Conservation (phyloP, 1,140 invertebrate genomes). For the Andrena cerasifolii region DNA sequence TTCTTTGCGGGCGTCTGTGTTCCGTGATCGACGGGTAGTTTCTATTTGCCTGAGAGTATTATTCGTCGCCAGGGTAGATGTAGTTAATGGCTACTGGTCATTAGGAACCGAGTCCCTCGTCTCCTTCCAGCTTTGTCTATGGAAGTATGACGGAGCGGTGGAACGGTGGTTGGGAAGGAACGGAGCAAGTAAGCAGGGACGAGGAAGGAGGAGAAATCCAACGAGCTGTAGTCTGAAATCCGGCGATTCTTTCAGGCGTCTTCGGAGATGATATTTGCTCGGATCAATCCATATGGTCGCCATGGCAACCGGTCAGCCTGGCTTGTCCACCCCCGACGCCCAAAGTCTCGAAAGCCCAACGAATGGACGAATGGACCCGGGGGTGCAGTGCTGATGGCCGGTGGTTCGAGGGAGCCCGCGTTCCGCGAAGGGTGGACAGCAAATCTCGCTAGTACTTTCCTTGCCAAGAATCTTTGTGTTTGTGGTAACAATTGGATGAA, state of each 20-base stretch:
- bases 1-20: background rate
- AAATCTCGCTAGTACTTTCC: constrained; percentile 30
- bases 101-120: constrained; percentile 19
- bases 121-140: constrained; percentile 4
- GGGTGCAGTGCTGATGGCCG: constrained; percentile 59
- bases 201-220: constrained; percentile 54
- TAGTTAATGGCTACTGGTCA: constrained; percentile 19
- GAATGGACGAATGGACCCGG: constrained; percentile 68
- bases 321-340: constrained; percentile 74
- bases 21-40: too few species aligned
- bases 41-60: constrained; percentile 3
- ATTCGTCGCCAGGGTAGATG: background rate
- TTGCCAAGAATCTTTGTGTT: constrained; percentile 29
- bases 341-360: constrained; percentile 70
- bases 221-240: constrained; percentile 74
- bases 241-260: constrained; percentile 80
- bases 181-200: constrained; percentile 3
- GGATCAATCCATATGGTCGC: constrained; percentile 82
- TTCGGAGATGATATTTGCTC: constrained; percentile 81
- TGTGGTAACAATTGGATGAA: constrained; percentile 25
- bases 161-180: constrained; percentile 18
- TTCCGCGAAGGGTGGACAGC: constrained; percentile 54
- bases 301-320: constrained; percentile 79
- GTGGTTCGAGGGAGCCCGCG: constrained; percentile 57
- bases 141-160: background rate